phyloP scores from a whole-genome alignment of 2,113 vertebrate species.

The Neodon shergylaensis region DNA sequence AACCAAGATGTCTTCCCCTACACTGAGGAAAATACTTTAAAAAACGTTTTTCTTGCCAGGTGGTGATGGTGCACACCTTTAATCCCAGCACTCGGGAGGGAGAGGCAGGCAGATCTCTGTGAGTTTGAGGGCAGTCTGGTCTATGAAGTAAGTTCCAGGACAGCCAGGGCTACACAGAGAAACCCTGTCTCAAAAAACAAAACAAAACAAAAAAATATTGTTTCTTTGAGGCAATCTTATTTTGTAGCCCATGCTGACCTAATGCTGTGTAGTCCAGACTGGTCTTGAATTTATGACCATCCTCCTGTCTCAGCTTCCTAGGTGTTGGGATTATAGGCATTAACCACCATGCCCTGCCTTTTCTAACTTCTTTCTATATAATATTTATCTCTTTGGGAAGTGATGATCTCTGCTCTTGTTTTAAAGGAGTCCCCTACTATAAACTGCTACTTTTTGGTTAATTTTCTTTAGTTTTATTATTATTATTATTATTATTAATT shows the following conservation, averaged over 20 bases:
- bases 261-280: not conserved
- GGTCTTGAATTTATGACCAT: not conserved
- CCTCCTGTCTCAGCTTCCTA: not conserved
- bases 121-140: not conserved
- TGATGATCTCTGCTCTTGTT: not conserved
- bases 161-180: not conserved
- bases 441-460: not conserved
- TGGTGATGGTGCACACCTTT: too few relatives aligned
- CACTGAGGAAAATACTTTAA: not conserved
- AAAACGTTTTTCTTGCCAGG: not conserved
- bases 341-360: not conserved
- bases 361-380: not conserved
- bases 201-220: not conserved
- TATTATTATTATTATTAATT: not conserved
- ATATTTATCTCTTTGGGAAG: not conserved
- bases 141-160: not conserved
- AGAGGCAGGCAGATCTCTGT: not conserved
- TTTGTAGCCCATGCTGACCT: not conserved
- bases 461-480: not conserved
- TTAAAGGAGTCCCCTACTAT: not conserved
- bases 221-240: not conserved
- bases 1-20: slow-evolving; percentile 6
- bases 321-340: not conserved
- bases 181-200: too few relatives aligned
- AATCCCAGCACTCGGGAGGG: too few relatives aligned